A percentile compares a stretch with the other conserved stretches of the same genome.
Evolutionary conservation across 23 tunicate genomes (phyloP).

Genomic region (Clavelina lepadiformis): DNA sequence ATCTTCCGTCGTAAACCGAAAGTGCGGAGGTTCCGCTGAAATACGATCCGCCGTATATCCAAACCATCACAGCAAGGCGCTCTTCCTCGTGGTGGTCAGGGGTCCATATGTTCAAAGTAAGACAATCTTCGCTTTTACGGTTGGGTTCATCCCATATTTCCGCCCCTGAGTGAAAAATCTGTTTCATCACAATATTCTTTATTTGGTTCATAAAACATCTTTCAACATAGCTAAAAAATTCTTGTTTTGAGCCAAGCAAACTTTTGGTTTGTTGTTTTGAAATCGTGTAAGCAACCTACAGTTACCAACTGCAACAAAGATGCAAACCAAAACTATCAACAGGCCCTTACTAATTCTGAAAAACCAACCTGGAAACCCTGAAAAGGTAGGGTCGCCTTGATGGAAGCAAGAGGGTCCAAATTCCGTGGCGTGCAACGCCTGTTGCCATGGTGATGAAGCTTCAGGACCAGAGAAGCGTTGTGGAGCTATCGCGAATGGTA

Average conservation of each 20-base stretch:
- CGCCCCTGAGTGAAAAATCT: conserved; percentile 30
- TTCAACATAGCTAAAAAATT: no score
- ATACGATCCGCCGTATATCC: conserved; percentile 87
- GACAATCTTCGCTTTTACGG: conserved; percentile 47
- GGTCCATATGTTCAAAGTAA: conserved; percentile 52
- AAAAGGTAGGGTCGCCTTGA: conserved; percentile 32
- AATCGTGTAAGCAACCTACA: no score
- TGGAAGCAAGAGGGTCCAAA: conserved; percentile 48
- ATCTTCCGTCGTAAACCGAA: conserved; percentile 56
- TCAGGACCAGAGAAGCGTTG: conserved; percentile 58
- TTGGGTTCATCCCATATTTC: conserved; percentile 68
- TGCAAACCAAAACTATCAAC: no score
- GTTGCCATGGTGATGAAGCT: conserved; percentile 44
- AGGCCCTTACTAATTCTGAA: no score
- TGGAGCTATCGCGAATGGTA: conserved; percentile 54
- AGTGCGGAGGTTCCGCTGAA: conserved; percentile 57
- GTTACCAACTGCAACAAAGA: no score
- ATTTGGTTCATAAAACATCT: no score
- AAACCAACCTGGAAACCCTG: conserved; percentile 49
- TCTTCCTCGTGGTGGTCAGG: neutral
- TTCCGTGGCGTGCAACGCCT: conserved; percentile 12
- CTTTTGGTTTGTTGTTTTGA: no score
- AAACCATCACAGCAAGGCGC: conserved; percentile 57
- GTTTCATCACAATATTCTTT: no score
- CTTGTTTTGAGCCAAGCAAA: no score